Percentiles rank a stretch among this genome's conserved stretches.
These are phyloP conservation scores for Ormyrus labotus DNA, from an alignment of 2,888 invertebrate genomes.

Conservation along the genomic window DNA sequence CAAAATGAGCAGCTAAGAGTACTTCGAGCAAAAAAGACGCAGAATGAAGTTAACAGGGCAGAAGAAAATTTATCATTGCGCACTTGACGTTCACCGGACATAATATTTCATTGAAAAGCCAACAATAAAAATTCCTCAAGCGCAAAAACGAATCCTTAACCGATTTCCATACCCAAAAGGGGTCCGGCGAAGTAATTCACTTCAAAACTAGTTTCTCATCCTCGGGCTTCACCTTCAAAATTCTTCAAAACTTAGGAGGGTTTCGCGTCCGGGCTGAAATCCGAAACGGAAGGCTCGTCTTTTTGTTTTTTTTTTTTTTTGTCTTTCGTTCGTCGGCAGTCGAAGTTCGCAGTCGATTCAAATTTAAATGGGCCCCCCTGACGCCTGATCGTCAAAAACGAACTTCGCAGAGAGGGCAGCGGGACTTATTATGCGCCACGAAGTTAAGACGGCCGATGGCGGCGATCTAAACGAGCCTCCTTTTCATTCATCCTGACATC, in stretches of 20 bases:
- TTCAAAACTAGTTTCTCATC: constrained; percentile 45
- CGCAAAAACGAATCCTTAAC: constrained; percentile 14
- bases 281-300: constrained; percentile 45
- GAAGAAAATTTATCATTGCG: constrained; percentile 10
- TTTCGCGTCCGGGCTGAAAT: constrained; percentile 29
- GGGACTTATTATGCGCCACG: too few relatives aligned
- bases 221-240: background rate
- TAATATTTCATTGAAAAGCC: constrained; percentile 37
- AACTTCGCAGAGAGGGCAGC: background rate
- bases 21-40: background rate
- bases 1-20: background rate
- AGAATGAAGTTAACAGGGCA: background rate
- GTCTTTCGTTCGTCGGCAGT: background rate
- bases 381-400: background rate
- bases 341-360: constrained; percentile 40
- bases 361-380: constrained; percentile 38
- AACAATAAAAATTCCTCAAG: constrained; percentile 45
- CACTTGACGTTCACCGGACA: constrained; percentile 43
- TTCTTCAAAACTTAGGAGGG: constrained; percentile 35
- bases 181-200: constrained; percentile 33
- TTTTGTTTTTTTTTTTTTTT: constrained; percentile 7
- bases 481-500: constrained; percentile 23
- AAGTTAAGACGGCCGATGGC: too few relatives aligned
- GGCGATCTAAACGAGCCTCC: constrained; percentile 21
- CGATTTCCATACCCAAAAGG: constrained; percentile 16